Evolutionary conservation across 2,113 vertebrate species (phyloP).

Genomic region (Elgaria multicarinata): DNA sequence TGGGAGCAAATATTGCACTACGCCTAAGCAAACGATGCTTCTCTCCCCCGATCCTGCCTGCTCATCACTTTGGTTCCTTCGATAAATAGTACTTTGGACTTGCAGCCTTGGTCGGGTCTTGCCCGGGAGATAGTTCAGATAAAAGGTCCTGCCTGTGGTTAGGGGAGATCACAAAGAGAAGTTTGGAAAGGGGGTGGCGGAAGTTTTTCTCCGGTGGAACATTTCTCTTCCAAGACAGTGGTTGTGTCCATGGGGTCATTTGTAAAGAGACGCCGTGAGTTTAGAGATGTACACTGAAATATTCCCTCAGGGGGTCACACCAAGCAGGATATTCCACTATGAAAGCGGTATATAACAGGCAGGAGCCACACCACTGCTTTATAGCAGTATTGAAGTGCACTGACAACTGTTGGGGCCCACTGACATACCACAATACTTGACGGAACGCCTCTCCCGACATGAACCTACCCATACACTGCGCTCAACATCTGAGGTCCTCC

Average conservation of each 20-base stretch:
- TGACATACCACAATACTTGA: too few relatives aligned
- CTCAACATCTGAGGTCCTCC: too few relatives aligned
- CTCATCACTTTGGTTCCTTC: neutral
- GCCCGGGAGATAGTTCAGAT: neutral
- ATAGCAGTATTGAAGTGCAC: too few relatives aligned
- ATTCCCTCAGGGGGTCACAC: too few relatives aligned
- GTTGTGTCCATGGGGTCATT: neutral
- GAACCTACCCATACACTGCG: too few relatives aligned
- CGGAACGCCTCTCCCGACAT: too few relatives aligned
- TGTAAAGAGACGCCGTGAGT: neutral
- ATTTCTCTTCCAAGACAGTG: neutral
- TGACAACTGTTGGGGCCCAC: too few relatives aligned
- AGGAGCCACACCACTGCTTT: too few relatives aligned
- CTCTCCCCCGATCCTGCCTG: neutral
- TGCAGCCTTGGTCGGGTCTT: neutral
- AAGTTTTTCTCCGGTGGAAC: neutral
- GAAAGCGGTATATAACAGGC: too few relatives aligned
- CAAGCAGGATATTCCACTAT: too few relatives aligned
- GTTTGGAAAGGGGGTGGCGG: neutral
- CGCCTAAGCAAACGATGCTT: neutral
- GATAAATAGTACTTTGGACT: slow-evolving; percentile 29
- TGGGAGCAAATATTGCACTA: slow-evolving; percentile 7
- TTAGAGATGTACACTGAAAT: neutral
- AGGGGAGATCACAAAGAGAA: neutral
- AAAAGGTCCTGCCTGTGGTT: neutral